Evolutionary conservation across 2,797 vertebrate species (phyloP), one percentile per base, ranked within the genome.

Genomic region (Balearica regulorum): DNA sequence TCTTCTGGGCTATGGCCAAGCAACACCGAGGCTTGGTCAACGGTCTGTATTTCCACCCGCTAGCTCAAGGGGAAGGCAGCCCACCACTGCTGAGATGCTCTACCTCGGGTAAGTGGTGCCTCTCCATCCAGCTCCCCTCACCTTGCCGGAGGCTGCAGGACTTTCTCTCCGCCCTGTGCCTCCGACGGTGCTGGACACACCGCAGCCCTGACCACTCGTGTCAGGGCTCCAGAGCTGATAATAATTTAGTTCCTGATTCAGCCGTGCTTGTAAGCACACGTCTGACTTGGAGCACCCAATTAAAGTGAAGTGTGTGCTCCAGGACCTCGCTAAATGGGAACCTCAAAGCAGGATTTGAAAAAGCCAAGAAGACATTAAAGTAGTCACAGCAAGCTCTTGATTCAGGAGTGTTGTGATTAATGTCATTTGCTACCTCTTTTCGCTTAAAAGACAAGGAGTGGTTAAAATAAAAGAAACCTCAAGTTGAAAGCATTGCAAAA

Each of bases 381-480:
- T 8, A 6, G 3, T 88, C 62, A 21, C 75, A 80, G 83, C 35
- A 41, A 90, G 33, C 41, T 86, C 61, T 86, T 53, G 28, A 39
- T 78, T 87, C 15, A 3, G 33, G 61, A 93, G 64, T 0, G 0
- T 20, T 80, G 73, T 19, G 87, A 88, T 79, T 88, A 81, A 86
- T 66, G 80, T 79, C 5, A 10, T 95, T 93, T 82, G 73, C 80
- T 94, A 79, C 85, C 31, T 86, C 80, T 88, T 88, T 79, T 0
- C 2, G 39, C 69, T 94, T 89, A 62, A 91, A 91, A 87, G 77
- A 69, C n/a, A 17, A 88, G 62, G 66, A 96, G 72, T 70, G 17
- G 5, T 88, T 87, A 79, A 90, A 96, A 91, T 65, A 65, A 91
- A 93, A 94, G 79, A 90, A 94, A 93, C 46, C 73, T 73, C 79